Conservation (phyloP, 2,888 invertebrate genomes). For the Syrphus vitripennis region DNA sequence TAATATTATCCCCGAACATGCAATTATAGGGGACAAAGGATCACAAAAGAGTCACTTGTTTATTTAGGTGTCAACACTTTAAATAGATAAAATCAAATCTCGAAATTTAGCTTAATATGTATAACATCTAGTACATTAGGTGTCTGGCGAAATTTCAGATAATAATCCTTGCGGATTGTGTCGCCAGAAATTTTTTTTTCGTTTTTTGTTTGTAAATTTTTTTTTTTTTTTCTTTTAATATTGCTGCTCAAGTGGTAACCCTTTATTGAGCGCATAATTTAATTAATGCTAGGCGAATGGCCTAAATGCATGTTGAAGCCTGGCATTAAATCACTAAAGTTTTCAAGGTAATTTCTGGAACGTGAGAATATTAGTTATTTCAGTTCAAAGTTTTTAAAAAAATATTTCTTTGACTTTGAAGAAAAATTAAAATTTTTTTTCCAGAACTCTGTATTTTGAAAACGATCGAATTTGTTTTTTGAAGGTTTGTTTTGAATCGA, state of each 20-base stretch:
- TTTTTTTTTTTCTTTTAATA: background rate
- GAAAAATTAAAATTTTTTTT: no score
- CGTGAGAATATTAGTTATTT: no score
- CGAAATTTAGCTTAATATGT: conserved; percentile 49
- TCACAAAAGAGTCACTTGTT: conserved; percentile 43
- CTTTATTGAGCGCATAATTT: background rate
- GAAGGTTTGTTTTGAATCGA: no score
- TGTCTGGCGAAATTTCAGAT: conserved; percentile 21
- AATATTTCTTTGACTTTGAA: no score
- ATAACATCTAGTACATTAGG: conserved; percentile 28
- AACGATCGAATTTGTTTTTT: background rate
- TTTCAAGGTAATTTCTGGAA: no score
- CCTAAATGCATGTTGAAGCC: no score
- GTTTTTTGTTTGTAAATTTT: no score
- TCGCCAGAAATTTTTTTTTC: conserved; percentile 10
- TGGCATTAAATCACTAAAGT: no score
- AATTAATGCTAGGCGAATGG: no score
- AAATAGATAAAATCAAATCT: conserved; percentile 8
- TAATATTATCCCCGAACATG: conserved; percentile 68
- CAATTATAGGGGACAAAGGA: conserved; percentile 53
- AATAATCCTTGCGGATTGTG: conserved; percentile 33
- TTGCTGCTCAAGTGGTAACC: background rate
- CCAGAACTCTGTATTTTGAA: no score
- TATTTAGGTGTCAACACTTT: conserved; percentile 68
- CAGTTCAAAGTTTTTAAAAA: no score